These are phyloP conservation scores for Bombycilla garrulus DNA, from an alignment of 2,113 vertebrate genomes.

Conservation along the genomic window DNA sequence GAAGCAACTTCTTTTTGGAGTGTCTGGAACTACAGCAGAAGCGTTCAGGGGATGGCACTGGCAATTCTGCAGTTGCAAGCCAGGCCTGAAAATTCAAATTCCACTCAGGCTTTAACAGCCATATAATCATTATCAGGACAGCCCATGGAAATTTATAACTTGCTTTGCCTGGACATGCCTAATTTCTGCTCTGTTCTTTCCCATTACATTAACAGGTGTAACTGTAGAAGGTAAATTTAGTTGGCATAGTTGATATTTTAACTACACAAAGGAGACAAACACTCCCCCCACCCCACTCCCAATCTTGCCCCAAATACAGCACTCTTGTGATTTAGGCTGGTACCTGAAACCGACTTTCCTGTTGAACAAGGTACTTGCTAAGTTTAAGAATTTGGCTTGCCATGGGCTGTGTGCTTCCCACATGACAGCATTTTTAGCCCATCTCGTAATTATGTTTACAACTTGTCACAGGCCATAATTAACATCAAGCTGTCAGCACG, in stretches of 20 bases:
- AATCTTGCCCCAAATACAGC: neutral
- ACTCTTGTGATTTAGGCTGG: neutral
- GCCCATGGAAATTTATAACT: neutral
- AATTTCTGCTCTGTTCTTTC: neutral
- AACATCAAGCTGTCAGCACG: neutral
- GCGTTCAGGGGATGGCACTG: neutral
- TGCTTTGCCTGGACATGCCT: neutral
- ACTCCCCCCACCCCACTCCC: too few species aligned
- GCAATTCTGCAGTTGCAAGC: neutral
- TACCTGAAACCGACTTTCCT: neutral
- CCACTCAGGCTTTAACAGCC: neutral
- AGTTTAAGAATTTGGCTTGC: neutral
- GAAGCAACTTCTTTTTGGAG: rapidly evolving
- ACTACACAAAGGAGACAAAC: neutral
- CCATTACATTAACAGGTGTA: neutral
- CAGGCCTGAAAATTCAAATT: neutral
- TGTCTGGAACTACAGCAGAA: neutral
- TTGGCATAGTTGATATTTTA: neutral
- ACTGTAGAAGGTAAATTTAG: neutral
- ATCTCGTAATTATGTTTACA: neutral
- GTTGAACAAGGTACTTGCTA: neutral
- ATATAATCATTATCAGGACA: neutral
- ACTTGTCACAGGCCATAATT: neutral
- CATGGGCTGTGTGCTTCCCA: neutral
- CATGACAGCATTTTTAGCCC: neutral